A percentile compares a stretch with the other conserved stretches of the same genome.
Conservation (phyloP, 2,113 vertebrate genomes). For the Ammodramus savannarum region DNA sequence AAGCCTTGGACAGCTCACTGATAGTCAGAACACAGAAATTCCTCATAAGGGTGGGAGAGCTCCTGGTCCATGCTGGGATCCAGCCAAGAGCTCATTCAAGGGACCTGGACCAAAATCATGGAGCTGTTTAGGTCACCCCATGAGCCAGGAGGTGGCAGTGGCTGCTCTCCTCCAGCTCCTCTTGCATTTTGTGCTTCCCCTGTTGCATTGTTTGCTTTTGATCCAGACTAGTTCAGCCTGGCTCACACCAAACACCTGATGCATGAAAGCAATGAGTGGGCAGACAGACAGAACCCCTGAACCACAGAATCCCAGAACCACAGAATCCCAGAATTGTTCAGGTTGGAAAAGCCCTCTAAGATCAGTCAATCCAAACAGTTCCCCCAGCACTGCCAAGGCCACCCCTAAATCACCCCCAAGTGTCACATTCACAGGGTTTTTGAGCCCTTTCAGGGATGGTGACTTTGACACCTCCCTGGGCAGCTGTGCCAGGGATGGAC, state of each 20-base stretch:
- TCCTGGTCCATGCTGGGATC: background rate
- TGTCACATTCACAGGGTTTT: background rate
- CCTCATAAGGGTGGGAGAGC: background rate
- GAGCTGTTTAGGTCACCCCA: background rate
- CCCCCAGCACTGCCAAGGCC: background rate
- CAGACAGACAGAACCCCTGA: background rate
- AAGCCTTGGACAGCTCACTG: background rate
- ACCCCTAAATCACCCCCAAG: background rate
- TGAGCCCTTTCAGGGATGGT: background rate
- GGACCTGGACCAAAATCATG: background rate
- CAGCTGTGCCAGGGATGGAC: background rate
- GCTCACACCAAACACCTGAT: background rate
- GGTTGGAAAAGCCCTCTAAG: background rate
- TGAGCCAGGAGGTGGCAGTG: background rate
- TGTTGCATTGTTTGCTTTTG: too few relatives aligned
- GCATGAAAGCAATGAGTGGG: background rate
- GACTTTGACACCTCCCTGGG: background rate
- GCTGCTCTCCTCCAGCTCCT: background rate
- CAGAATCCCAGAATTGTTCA: background rate
- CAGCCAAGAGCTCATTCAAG: background rate
- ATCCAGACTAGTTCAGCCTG: background rate
- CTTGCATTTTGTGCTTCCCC: background rate
- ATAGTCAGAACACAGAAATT: background rate
- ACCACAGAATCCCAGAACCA: background rate
- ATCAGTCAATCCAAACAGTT: fast-evolving